Evolutionary conservation across 2,888 invertebrate genomes (phyloP), one percentile per base, ranked within the genome.

Genomic region (Diogma glabrata): DNA sequence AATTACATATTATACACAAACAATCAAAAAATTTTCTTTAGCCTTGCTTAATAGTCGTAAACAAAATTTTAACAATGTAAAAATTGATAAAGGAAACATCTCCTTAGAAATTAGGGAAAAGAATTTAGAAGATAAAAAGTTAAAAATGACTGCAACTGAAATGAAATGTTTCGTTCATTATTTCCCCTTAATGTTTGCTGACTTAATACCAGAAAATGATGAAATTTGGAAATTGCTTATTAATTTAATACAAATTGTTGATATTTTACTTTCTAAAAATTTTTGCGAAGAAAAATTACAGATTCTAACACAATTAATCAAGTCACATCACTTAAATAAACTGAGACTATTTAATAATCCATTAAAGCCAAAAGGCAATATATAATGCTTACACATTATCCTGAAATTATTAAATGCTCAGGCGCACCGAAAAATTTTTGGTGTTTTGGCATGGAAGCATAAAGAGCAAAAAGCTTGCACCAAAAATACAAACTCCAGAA

Each of bases 61-160:
- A 48, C 51, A 52, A 49, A 52, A 54, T 47, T 57, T 59, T 53
- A 28, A 30, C 8, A 58, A 55, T 47, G 57, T 57, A 3, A 40
- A 53, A 43, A 56, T 50, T 40, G 40, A 40, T 19, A 20, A 20
- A 19, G 20, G 20, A 9, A 40, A 9, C 20, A 40, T 40, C 20
- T 56, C 58, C 8, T 51, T 52, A n/a, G 56, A 56, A 36, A 52
- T 54, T 19, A 53, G 54, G 8, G 55, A 51, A 6, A 49, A 30
- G 9, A 46, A 53, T 14, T 45, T 57, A 9, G 54, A 56, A 51
- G 46, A 36, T n/a, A 16, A 16, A 14, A 54, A 52, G 3, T 54
- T 58, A 16, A 53, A 52, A 52, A 54, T 58, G 55, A 54, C 56
- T 19, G 55, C 56, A 5, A 54, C 54, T 3, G 54, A 58, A 51